Percentiles rank a stretch among this genome's conserved stretches.
Evolutionary conservation across 2,797 vertebrate genomes (phyloP).

Genomic region (Parauchenoglanis ngamensis): DNA sequence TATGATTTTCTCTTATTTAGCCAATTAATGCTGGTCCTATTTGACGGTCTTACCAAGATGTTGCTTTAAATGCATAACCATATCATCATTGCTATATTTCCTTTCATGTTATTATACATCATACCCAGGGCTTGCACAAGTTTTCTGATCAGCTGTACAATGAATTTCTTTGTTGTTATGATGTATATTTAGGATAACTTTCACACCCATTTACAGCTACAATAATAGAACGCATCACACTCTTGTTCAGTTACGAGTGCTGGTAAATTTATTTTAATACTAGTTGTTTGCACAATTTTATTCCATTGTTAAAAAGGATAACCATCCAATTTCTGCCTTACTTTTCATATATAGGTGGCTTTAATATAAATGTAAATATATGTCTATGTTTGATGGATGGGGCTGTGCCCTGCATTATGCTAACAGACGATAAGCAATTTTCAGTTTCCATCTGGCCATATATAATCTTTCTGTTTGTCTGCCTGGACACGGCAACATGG

Average conservation of each 20-base stretch:
- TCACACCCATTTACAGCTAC: not conserved
- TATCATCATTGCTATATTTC: not conserved
- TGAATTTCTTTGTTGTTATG: not conserved
- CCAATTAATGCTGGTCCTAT: not conserved
- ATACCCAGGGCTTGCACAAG: not conserved
- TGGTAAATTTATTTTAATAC: not conserved
- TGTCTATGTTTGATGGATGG: conserved; percentile 46
- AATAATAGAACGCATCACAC: not conserved
- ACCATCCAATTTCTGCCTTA: not conserved
- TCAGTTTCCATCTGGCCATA: conserved; percentile 57
- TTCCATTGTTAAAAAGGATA: not conserved
- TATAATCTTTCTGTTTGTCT: conserved; percentile 53
- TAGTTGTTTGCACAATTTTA: not conserved
- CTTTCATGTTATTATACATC: not conserved
- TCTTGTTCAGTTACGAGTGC: not conserved
- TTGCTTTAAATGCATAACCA: not conserved
- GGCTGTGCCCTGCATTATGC: conserved; percentile 37
- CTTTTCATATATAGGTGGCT: not conserved
- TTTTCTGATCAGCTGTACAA: not conserved
- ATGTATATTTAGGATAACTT: not conserved
- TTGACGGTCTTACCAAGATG: not conserved
- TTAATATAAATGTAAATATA: conserved; percentile 48
- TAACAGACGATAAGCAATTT: conserved; percentile 43
- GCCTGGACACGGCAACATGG: conserved; percentile 43
- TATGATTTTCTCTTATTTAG: not conserved